Conservation (phyloP, 2,113 vertebrate species). For the Microcebus ravelobensis region DNA sequence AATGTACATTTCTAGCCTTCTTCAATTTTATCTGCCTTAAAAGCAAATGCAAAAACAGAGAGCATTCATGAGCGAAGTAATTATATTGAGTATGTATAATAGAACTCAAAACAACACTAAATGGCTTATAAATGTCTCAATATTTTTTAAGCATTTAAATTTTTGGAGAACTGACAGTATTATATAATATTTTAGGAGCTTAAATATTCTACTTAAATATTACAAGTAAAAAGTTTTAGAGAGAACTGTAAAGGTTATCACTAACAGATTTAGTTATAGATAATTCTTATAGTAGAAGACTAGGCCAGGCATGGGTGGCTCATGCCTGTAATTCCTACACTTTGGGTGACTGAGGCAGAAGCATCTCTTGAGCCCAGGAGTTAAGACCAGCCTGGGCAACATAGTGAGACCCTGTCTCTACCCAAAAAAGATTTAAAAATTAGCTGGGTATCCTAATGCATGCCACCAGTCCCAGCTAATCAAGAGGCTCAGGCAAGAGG, state of each 20-base stretch:
- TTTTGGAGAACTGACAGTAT: conserved; percentile 34
- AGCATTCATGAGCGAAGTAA: conserved; percentile 14
- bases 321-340: too few relatives aligned
- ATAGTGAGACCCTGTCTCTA: too few relatives aligned
- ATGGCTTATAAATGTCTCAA: background rate
- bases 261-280: conserved; percentile 34
- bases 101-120: conserved; percentile 10
- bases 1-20: background rate
- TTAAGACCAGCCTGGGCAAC: too few relatives aligned
- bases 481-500: too few relatives aligned
- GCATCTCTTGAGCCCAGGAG: too few relatives aligned
- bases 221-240: background rate
- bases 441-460: too few relatives aligned
- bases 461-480: too few relatives aligned
- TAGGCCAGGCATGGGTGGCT: too few relatives aligned
- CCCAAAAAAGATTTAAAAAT: too few relatives aligned
- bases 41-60: conserved; percentile 34
- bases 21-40: conserved; percentile 26
- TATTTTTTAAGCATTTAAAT: conserved; percentile 30
- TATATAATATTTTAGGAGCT: background rate
- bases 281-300: conserved; percentile 19
- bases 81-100: background rate
- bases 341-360: too few relatives aligned
- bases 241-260: conserved; percentile 22
- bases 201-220: conserved; percentile 39